Conservation (phyloP, 2,797 vertebrate genomes). For the Poeciliopsis infans region DNA sequence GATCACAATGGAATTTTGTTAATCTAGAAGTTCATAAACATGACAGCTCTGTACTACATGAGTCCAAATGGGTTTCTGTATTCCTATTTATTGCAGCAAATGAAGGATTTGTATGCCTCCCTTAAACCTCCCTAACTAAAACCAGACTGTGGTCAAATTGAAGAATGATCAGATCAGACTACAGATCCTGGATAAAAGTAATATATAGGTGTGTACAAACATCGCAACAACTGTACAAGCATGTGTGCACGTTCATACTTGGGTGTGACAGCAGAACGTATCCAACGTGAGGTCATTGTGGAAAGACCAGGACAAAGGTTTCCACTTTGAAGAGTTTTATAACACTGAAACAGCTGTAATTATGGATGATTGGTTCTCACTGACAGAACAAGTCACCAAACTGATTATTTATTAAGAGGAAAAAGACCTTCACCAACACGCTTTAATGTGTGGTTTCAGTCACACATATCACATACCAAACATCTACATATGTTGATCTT, state of each 20-base stretch:
- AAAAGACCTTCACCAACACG: neutral
- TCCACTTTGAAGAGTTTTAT: slow-evolving; percentile 17
- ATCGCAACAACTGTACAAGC: neutral
- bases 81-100: neutral
- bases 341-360: neutral
- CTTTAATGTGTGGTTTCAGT: neutral
- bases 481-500: neutral
- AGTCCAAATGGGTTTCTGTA: neutral
- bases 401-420: neutral
- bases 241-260: slow-evolving; percentile 9
- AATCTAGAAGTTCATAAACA: neutral
- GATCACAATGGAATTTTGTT: neutral
- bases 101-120: neutral
- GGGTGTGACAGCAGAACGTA: slow-evolving; percentile 29
- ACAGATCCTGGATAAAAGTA: neutral
- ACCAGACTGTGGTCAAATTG: neutral
- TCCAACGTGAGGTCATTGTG: slow-evolving; percentile 4
- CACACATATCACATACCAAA: neutral
- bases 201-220: neutral
- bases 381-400: neutral
- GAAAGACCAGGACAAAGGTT: slow-evolving; percentile 43
- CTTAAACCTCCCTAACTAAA: neutral
- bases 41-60: neutral
- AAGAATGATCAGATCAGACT: neutral
- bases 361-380: neutral